These are phyloP conservation scores for Eristalis arbustorum DNA, from an alignment of 2,888 invertebrate species.

Conservation along the genomic window DNA sequence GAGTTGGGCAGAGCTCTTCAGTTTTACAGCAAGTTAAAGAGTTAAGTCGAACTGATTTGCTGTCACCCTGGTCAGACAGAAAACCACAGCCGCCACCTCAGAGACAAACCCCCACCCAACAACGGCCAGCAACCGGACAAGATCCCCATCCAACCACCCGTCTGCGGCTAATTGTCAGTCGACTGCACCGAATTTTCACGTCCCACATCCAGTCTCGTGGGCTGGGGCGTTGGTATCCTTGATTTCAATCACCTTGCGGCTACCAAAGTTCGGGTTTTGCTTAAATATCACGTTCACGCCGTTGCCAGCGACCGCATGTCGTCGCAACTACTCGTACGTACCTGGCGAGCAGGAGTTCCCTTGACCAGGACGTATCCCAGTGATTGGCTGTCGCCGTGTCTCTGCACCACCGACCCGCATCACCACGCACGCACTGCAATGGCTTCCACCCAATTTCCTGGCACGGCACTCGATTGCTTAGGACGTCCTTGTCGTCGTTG, in stretches of 20 bases:
- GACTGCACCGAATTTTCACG: background rate
- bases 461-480: slow-evolving; percentile 45
- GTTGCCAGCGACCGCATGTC: background rate
- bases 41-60: no score
- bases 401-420: background rate
- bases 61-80: no score
- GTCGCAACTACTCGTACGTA: background rate
- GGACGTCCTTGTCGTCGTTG: slow-evolving; percentile 32
- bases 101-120: background rate
- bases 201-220: background rate
- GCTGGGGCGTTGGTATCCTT: background rate
- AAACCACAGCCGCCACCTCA: background rate
- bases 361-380: background rate
- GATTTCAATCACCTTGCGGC: slow-evolving; percentile 18
- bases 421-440: background rate
- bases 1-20: no score
- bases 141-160: background rate
- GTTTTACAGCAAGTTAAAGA: no score
- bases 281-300: background rate
- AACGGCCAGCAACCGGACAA: background rate
- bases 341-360: background rate
- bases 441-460: slow-evolving; percentile 38
- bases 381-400: background rate
- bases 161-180: background rate
- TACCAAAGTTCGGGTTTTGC: background rate